Conservation (phyloP, 2,113 vertebrate genomes). For the Eclectus roratus region DNA sequence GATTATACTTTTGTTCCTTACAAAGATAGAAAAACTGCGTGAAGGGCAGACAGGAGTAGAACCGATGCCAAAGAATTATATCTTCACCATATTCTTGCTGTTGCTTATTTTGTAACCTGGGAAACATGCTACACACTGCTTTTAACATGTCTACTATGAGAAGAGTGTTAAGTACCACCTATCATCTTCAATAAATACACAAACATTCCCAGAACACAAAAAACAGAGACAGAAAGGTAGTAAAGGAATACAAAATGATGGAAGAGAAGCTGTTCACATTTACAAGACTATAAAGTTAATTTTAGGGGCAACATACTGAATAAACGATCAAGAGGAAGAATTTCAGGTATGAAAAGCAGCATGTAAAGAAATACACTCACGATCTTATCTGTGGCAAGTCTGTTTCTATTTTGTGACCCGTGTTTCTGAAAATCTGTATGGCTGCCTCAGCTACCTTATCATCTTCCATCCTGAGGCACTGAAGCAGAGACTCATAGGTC, state of each 20-base stretch:
- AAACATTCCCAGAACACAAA: not conserved
- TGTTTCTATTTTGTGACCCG: constrained; percentile 97
- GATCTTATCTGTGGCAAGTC: constrained; percentile 97
- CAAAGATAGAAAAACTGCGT: not conserved
- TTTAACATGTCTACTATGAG: not conserved
- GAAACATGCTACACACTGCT: not conserved
- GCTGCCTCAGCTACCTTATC: constrained; percentile 98
- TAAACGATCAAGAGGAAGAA: not conserved
- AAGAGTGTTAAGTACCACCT: not conserved
- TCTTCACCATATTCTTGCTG: not conserved
- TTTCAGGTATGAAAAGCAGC: not conserved
- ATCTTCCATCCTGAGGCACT: constrained; percentile 99
- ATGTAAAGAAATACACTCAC: constrained; percentile 74
- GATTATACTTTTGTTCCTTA: not conserved
- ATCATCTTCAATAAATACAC: not conserved
- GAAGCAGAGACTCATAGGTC: constrained; percentile 97
- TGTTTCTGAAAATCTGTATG: constrained; percentile 99
- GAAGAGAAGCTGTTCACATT: not conserved
- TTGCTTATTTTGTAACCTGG: not conserved
- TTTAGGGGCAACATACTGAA: not conserved
- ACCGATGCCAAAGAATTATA: not conserved
- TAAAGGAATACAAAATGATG: not conserved
- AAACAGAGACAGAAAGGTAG: not conserved
- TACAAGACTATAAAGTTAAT: not conserved
- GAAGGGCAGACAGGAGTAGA: not conserved